phyloP scores from a whole-genome alignment of 2,888 invertebrate genomes.

The Lasioglossum marginatum region DNA sequence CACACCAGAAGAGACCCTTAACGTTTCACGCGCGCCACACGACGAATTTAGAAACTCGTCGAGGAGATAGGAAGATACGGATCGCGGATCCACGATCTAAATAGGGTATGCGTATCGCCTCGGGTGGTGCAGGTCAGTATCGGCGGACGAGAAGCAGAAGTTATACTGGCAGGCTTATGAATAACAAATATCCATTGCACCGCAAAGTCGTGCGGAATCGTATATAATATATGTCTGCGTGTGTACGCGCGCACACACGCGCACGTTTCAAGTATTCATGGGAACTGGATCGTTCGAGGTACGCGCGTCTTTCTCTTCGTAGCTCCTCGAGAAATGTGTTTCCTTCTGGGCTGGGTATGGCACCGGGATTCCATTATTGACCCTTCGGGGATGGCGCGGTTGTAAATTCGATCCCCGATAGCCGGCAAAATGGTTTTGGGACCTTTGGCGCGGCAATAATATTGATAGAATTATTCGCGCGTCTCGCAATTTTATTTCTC shows the following conservation, averaged over 20 bases:
- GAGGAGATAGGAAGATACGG: slow-evolving; percentile 29
- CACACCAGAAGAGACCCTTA: background rate
- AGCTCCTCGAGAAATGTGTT: slow-evolving; percentile 48
- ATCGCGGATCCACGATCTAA: slow-evolving; percentile 50
- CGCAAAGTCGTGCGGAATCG: slow-evolving; percentile 55
- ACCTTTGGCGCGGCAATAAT: background rate
- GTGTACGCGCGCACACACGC: background rate
- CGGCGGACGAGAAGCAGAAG: slow-evolving; percentile 61
- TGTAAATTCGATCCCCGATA: background rate
- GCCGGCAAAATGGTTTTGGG: background rate
- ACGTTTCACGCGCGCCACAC: slow-evolving; percentile 7
- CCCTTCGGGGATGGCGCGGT: slow-evolving; percentile 23
- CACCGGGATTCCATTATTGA: slow-evolving; percentile 18
- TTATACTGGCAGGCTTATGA: slow-evolving; percentile 64
- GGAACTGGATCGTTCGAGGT: slow-evolving; percentile 65
- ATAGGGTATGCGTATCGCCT: slow-evolving; percentile 42
- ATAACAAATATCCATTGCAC: slow-evolving; percentile 63
- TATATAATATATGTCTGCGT: background rate
- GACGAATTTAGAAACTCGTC: slow-evolving; percentile 45
- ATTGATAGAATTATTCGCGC: background rate
- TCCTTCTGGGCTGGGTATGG: slow-evolving; percentile 17
- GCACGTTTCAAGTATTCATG: slow-evolving; percentile 57
- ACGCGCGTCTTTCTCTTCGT: slow-evolving; percentile 44
- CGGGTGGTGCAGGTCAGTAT: slow-evolving; percentile 56
- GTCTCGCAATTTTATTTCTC: background rate